Evolutionary conservation across 2,113 vertebrate genomes (phyloP), one percentile per base, ranked within the genome.

Genomic region (Rostratula benghalensis): DNA sequence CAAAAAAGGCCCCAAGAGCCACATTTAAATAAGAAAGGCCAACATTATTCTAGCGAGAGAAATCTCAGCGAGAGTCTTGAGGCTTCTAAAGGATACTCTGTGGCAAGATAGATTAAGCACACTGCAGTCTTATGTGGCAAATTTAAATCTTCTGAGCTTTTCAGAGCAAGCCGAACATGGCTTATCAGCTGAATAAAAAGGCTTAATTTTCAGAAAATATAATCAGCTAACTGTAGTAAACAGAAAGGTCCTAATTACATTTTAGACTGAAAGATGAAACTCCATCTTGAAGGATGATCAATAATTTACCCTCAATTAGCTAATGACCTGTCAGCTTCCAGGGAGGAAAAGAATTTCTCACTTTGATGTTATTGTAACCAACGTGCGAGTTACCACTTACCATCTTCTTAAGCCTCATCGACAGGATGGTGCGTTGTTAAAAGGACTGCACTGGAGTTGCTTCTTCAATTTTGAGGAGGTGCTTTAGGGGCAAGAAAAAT

Each of bases 41-140:
- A 97, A 77, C 48, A 0, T 87, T 85, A 82, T 94, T 93, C 63
- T 94, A 85, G 87, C 71, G 90, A 88, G 85, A 81, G 89, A 94
- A 89, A 93, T 93, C 92, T 90, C 92, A 91, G 87, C 0, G 5
- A 96, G 89, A 92, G 90, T 48, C 89, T 85, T 69, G 80, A 96
- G 80, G 82, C 91, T 95, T 96, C 95, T 94, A 92, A 95, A 94
- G 85, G 69, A 84, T 93, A 70, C 79, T 57, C 88, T 96, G 79
- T 90, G 83, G 91, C 73, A 75, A 95, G 37, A 90, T 41, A 67
- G 83, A 91, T 92, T 83, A 91, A 84, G 82, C 87, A 85, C 95
- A 81, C 92, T 94, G 92, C 89, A 95, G 87, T 73, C 82, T 82
- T 37, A 41, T 31, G 48, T 2, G 25, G 71, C 80, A 33, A 79